These are phyloP conservation scores for Henricia sp. DNA, from an alignment of 53 echinoderm and acorn worm species.

Conservation along the genomic window DNA sequence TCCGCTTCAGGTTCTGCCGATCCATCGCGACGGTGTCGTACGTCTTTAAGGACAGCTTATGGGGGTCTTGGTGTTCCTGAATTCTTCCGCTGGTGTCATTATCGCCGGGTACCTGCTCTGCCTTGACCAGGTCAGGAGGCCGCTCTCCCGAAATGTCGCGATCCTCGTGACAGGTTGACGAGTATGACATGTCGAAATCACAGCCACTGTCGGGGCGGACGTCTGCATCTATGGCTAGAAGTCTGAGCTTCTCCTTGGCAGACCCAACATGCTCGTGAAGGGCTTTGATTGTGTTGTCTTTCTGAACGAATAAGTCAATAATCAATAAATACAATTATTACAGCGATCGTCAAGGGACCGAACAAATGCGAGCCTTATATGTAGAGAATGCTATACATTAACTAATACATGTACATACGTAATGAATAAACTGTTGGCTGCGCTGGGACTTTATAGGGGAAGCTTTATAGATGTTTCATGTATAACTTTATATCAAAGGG, in stretches of 20 bases:
- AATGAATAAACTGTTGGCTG: no score
- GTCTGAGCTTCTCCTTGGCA: slow-evolving; percentile 86
- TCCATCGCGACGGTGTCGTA: slow-evolving; percentile 35
- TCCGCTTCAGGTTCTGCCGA: slow-evolving; percentile 65
- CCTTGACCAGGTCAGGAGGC: slow-evolving; percentile 17
- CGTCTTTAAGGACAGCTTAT: slow-evolving; percentile 32
- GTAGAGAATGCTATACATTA: neutral
- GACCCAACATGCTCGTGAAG: slow-evolving; percentile 87
- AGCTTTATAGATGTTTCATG: no score
- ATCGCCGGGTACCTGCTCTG: slow-evolving; percentile 2
- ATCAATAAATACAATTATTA: neutral
- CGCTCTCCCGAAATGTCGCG: slow-evolving; percentile 1
- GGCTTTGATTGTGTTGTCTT: slow-evolving; percentile 87
- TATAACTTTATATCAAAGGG: no score
- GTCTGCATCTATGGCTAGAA: slow-evolving; percentile 70
- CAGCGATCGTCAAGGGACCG: no score
- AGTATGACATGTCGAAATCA: slow-evolving; percentile 96
- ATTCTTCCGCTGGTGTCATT: neutral
- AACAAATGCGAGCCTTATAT: no score
- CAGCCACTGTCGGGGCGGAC: slow-evolving; percentile 96
- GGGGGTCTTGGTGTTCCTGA: neutral
- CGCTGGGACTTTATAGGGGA: no score
- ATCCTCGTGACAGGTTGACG: slow-evolving; percentile 78
- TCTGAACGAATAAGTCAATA: slow-evolving; percentile 59
- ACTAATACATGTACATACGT: no score